These are phyloP conservation scores for Tauraco erythrolophus DNA, from an alignment of 2,113 vertebrate genomes.

Conservation along the genomic window DNA sequence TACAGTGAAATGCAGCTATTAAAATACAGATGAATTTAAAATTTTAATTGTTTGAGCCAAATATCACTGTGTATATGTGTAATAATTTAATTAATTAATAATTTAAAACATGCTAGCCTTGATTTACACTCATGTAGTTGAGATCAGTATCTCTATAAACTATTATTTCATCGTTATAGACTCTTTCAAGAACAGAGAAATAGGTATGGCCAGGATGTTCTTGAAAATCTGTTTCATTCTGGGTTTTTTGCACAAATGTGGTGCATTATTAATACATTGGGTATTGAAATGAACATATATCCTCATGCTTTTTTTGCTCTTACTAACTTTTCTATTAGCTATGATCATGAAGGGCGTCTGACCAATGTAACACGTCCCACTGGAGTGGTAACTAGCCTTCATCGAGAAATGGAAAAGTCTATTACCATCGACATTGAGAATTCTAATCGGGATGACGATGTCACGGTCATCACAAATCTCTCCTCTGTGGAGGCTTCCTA, in stretches of 20 bases:
- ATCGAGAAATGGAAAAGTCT: conserved; percentile 97
- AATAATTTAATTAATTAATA: background rate
- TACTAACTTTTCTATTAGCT: conserved; percentile 82
- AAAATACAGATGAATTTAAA: background rate
- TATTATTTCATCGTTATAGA: background rate
- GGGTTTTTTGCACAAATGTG: conserved; percentile 35
- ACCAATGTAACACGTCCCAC: conserved; percentile 98
- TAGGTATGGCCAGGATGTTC: conserved; percentile 39
- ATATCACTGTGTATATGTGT: background rate
- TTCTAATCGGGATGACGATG: conserved; percentile 96
- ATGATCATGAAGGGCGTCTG: conserved; percentile 96
- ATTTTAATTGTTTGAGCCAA: background rate
- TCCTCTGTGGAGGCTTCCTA: conserved; percentile 98
- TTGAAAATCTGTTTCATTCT: conserved; percentile 56
- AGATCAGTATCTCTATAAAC: conserved; percentile 21
- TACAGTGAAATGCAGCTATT: background rate
- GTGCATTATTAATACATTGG: conserved; percentile 56
- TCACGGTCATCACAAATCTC: conserved; percentile 98
- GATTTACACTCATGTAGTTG: background rate
- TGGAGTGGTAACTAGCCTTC: conserved; percentile 96
- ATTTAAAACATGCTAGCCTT: background rate
- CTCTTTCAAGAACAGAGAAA: conserved; percentile 55
- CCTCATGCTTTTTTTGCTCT: conserved; percentile 64
- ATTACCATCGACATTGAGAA: conserved; percentile 99
- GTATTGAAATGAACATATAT: conserved; percentile 59